These are phyloP conservation scores for Alcis repandata DNA, from an alignment of 2,888 invertebrate genomes.

Conservation along the genomic window DNA sequence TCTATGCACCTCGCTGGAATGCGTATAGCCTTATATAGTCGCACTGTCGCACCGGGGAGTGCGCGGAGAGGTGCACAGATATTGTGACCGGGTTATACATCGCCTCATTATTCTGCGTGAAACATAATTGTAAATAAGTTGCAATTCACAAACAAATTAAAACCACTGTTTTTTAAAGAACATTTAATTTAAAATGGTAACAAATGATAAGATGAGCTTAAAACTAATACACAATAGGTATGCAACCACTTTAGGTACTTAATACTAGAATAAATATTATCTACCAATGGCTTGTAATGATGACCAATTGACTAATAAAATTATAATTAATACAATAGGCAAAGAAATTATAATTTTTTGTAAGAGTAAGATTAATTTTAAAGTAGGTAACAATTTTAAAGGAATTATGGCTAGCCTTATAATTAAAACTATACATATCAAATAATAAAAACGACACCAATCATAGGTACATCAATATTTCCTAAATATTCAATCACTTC, in stretches of 20 bases:
- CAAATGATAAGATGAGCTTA: constrained; percentile 60
- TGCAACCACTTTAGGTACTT: constrained; percentile 51
- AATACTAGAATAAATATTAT: constrained; percentile 74
- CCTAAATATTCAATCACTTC: not conserved
- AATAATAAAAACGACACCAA: constrained; percentile 4
- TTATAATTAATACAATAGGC: not conserved
- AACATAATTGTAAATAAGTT: too few relatives aligned
- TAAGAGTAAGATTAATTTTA: constrained; percentile 7
- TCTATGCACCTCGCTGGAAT: too few relatives aligned
- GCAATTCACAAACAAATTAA: too few relatives aligned
- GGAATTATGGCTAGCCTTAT: constrained; percentile 20
- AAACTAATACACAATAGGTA: constrained; percentile 44
- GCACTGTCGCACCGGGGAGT: too few relatives aligned
- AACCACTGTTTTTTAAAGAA: too few relatives aligned
- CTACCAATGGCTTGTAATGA: constrained; percentile 61
- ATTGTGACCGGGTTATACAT: too few relatives aligned
- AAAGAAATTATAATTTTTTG: constrained; percentile 2
- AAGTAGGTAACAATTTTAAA: constrained; percentile 43
- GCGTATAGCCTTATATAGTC: too few relatives aligned
- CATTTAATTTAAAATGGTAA: constrained; percentile 66
- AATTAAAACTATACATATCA: constrained; percentile 17
- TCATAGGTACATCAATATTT: not conserved
- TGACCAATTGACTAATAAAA: constrained; percentile 51
- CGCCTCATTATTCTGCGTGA: too few relatives aligned
- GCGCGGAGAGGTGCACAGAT: too few relatives aligned